Conservation (phyloP, 2,797 vertebrate species). For the Periparus ater region DNA sequence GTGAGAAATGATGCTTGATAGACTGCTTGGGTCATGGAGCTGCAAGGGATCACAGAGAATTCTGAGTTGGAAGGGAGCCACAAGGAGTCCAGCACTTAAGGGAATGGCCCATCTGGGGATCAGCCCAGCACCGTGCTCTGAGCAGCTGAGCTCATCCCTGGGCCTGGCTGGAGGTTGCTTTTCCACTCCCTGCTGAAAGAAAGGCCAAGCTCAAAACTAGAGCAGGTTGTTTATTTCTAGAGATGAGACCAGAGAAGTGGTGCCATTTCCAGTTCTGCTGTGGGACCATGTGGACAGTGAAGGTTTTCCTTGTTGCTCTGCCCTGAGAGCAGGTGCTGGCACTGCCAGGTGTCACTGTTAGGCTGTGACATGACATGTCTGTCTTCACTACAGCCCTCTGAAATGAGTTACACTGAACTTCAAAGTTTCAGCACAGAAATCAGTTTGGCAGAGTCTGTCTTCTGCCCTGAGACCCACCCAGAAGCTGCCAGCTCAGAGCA, state of each 20-base stretch:
- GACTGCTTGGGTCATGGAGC: neutral
- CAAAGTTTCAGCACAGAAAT: neutral
- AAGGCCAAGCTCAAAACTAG: neutral
- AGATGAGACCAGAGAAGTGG: neutral
- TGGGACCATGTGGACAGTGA: neutral
- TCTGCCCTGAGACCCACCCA: neutral
- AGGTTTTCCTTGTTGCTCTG: neutral
- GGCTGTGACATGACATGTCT: neutral
- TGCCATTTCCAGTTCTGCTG: neutral
- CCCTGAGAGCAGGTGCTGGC: neutral
- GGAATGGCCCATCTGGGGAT: neutral
- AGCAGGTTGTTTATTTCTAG: neutral
- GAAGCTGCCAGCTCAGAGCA: neutral
- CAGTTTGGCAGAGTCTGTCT: neutral
- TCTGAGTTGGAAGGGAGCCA: neutral
- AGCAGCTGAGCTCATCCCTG: neutral
- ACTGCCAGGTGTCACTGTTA: neutral
- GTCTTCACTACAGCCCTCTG: neutral
- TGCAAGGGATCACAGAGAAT: neutral
- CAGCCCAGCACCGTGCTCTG: neutral
- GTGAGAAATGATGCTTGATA: neutral
- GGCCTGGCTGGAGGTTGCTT: neutral
- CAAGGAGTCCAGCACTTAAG: neutral
- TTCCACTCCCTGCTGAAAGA: neutral
- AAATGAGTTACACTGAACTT: neutral